Percentiles rank a stretch among this genome's conserved stretches.
Conservation (phyloP, 2,888 invertebrate genomes). For the Lamellibrachia columna region DNA sequence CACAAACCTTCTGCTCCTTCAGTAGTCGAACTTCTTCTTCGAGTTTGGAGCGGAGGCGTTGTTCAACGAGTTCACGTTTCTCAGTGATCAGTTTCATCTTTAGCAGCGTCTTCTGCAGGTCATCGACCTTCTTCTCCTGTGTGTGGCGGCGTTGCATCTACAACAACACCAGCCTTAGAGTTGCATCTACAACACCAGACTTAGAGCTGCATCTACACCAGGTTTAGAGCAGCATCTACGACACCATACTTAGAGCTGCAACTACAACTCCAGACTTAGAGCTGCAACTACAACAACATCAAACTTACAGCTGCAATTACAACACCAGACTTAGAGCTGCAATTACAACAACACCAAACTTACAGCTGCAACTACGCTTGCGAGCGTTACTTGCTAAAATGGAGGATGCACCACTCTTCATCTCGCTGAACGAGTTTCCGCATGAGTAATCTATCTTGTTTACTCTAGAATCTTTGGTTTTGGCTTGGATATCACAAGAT, state of each 20-base stretch:
- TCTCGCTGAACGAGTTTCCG: too few species aligned
- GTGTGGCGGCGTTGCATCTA: conserved; percentile 26
- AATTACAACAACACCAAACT: too few species aligned
- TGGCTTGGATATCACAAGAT: too few species aligned
- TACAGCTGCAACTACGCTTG: too few species aligned
- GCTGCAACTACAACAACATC: too few species aligned
- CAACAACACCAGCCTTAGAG: not conserved
- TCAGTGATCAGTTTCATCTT: conserved; percentile 86
- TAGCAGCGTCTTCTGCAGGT: conserved; percentile 82
- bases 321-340: too few species aligned
- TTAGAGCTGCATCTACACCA: not conserved
- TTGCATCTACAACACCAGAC: not conserved
- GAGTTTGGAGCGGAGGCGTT: conserved; percentile 83
- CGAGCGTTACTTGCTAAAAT: too few species aligned
- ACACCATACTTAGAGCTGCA: not conserved
- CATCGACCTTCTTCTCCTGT: conserved; percentile 80
- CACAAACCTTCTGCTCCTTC: conserved; percentile 47
- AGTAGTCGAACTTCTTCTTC: conserved; percentile 83
- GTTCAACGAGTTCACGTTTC: conserved; percentile 84
- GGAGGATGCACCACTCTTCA: too few species aligned
- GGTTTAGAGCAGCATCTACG: not conserved
- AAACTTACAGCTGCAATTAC: too few species aligned
- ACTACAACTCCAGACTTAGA: not conserved
- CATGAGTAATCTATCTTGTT: too few species aligned
- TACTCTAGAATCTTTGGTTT: too few species aligned